A percentile compares a stretch with the other conserved stretches of the same genome.
Conservation (phyloP, 2,888 invertebrate genomes). For the Spodoptera littoralis region DNA sequence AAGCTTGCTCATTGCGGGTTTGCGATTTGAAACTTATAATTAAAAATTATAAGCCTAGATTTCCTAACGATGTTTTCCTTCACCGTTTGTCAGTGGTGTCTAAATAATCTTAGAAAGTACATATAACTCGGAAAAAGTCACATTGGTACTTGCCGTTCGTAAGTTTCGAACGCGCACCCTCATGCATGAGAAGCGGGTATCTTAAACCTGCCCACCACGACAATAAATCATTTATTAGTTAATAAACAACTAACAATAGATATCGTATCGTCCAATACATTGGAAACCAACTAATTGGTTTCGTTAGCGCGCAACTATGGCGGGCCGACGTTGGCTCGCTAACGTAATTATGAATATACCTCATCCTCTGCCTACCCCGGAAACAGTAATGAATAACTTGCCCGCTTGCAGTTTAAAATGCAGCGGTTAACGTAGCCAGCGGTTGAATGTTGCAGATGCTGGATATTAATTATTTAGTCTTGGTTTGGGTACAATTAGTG, state of each 20-base stretch:
- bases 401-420: slow-evolving; percentile 66
- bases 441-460: slow-evolving; percentile 16
- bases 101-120: too few species aligned
- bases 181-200: too few species aligned
- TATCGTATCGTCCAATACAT: slow-evolving; percentile 59
- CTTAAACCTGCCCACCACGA: too few species aligned
- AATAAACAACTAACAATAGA: neutral
- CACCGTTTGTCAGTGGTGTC: too few species aligned
- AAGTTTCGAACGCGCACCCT: too few species aligned
- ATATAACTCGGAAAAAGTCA: too few species aligned
- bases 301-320: slow-evolving; percentile 76
- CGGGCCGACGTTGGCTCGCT: slow-evolving; percentile 55
- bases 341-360: slow-evolving; percentile 74
- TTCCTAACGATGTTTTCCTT: too few species aligned
- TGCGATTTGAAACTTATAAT: too few species aligned
- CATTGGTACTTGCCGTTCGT: too few species aligned
- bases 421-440: slow-evolving; percentile 36
- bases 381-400: slow-evolving; percentile 64
- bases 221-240: too few species aligned
- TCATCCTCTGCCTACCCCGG: slow-evolving; percentile 48
- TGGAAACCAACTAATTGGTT: slow-evolving; percentile 77
- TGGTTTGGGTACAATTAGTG: slow-evolving; percentile 11
- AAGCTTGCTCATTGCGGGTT: too few species aligned
- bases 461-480: slow-evolving; percentile 47
- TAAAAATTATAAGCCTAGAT: too few species aligned